These are phyloP conservation scores for Poicephalus gulielmi DNA, from an alignment of 2,113 vertebrate species.

Conservation along the genomic window DNA sequence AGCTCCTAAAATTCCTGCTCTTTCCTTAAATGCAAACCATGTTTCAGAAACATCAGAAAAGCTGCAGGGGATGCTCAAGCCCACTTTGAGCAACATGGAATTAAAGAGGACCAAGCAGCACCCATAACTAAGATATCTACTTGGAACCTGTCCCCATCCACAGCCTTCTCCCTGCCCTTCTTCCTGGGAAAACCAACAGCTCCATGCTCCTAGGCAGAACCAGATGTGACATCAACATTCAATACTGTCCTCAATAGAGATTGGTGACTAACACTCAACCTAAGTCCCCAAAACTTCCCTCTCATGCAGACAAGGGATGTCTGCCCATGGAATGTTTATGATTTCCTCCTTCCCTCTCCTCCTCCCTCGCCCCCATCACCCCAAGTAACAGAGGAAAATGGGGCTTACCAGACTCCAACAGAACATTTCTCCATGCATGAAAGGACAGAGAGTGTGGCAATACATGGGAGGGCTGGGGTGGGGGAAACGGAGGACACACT, in stretches of 20 bases:
- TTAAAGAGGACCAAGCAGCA: not conserved
- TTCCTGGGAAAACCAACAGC: not conserved
- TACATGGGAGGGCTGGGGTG: not conserved
- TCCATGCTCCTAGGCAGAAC: not conserved
- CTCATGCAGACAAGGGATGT: not conserved
- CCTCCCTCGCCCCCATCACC: too few relatives aligned
- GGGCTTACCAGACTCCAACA: not conserved
- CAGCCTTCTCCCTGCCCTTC: not conserved
- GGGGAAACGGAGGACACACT: not conserved
- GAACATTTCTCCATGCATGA: not conserved
- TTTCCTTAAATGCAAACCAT: not conserved
- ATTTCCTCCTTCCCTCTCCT: not conserved
- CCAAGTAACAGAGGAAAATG: not conserved
- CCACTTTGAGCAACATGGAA: not conserved
- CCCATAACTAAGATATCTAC: not conserved
- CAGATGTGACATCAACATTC: not conserved
- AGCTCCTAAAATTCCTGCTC: not conserved
- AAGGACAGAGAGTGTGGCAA: not conserved
- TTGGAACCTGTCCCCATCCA: not conserved
- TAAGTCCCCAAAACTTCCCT: not conserved
- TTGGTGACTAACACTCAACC: not conserved
- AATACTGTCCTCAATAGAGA: not conserved
- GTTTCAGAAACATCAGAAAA: not conserved
- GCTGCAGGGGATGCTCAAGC: not conserved
- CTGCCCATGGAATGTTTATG: not conserved